Base-by-base conservation (phyloP, 1,140 invertebrate genomes). In the Eriosoma lanigerum region DNA sequence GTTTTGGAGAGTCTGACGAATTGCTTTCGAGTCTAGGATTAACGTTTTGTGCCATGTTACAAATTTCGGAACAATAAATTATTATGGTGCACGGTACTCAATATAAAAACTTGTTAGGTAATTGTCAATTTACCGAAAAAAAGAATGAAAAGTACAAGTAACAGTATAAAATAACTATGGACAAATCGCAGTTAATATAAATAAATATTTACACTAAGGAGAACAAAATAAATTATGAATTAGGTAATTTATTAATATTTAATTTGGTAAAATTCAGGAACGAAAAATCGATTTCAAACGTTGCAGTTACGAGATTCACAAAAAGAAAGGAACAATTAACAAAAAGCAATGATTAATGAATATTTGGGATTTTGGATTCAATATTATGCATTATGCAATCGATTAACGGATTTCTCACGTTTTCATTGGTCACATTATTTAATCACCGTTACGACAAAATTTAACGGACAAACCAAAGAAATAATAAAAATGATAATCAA, bases 11-110 rank as follows among this genome's bases (percentile, higher is more conserved):
- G 83, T 89, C 88, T 73, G 90, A 89, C 82, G 90, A 89, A 82
- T 89, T 89, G 80, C 81, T 54, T 5, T 90, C 90, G 83, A 90
- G 90, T 85, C 90, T 90, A 81, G 93, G 93, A 86, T 93, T 93
- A 81, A 93, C 90, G 87, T 94, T 94, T 86, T 94, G 93, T 84
- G 92, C 92, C 93, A 94, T 85, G 13, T 58, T 21, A 58, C 2
- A 44, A 12, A 17, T 2, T 76, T 21, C 32, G 1, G 52, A 44
- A 44, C 32, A 56, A 76, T 38, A 76, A 75, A 13, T 0, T 19
- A n/a, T 24, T 5, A 29, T 52, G 10, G 5, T n/a, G n/a, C n/a
- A 26, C 17, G 24, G 38, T 8, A n/a, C 24, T 19, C 3, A 0
- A 64, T 17, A 64, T 10, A 9, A 8, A 38, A 21, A 1, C 8